phyloP scores from a whole-genome alignment of 2,797 vertebrate species.

The Pseudochirops corinnae region DNA sequence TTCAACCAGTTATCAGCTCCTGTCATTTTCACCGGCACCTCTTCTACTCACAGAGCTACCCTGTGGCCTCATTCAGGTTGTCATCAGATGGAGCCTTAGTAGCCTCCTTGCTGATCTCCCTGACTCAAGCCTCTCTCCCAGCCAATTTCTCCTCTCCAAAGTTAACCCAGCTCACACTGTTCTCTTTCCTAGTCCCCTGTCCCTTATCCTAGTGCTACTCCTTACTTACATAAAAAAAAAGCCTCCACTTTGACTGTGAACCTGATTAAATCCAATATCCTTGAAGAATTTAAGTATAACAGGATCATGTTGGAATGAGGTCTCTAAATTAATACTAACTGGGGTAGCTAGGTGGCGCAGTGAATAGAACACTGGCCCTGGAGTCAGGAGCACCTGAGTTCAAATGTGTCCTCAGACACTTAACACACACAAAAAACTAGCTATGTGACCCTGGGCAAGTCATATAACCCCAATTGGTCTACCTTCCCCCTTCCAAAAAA shows the following conservation, averaged over 20 bases:
- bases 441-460: no score
- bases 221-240: background rate
- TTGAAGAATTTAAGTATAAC: background rate
- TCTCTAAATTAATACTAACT: background rate
- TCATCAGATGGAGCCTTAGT: background rate
- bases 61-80: background rate
- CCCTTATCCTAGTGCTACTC: background rate
- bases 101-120: background rate
- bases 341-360: no score
- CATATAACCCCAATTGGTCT: no score
- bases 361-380: no score
- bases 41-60: background rate
- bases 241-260: background rate
- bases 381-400: no score
- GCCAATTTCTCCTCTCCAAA: background rate
- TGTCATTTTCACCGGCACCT: background rate
- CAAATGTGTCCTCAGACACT: no score
- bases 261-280: background rate
- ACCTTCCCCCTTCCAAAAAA: no score
- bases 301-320: background rate
- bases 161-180: background rate
- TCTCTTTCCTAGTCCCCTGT: background rate
- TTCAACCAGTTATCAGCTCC: background rate
- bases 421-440: no score
- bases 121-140: background rate